Evolutionary conservation across 2,888 invertebrate species (phyloP).

Genomic region (Galerucella calmariensis): DNA sequence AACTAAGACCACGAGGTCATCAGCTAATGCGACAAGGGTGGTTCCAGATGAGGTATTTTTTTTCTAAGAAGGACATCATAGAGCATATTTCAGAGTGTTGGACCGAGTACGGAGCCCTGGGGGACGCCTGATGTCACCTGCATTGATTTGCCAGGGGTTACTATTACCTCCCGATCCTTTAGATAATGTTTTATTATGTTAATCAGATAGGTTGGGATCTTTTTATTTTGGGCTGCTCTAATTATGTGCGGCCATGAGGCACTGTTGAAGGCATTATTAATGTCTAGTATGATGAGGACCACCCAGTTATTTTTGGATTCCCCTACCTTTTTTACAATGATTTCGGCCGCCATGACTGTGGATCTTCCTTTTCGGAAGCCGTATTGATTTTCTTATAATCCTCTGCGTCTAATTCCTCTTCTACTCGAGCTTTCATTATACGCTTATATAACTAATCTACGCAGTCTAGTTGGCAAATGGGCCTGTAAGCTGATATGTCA

Average conservation of each 20-base stretch:
- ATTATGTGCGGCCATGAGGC: background rate
- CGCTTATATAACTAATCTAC: constrained; percentile 9
- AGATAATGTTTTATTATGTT: too few species aligned
- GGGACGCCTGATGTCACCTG: background rate
- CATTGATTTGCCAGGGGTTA: background rate
- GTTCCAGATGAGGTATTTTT: background rate
- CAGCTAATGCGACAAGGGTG: background rate
- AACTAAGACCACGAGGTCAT: background rate
- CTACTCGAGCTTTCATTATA: too few species aligned
- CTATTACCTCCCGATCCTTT: background rate
- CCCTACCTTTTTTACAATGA: too few species aligned
- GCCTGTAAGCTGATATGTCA: constrained; percentile 19
- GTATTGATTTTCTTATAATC: too few species aligned
- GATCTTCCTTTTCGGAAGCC: constrained; percentile 4
- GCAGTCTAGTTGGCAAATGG: constrained; percentile 25
- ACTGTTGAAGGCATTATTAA: constrained; percentile 27
- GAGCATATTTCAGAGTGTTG: background rate
- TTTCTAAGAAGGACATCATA: background rate
- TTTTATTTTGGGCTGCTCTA: background rate
- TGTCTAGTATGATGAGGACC: too few species aligned
- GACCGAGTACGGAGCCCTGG: background rate
- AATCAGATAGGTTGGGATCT: background rate
- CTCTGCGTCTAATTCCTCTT: too few species aligned
- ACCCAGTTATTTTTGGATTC: too few species aligned
- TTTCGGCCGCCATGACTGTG: constrained; percentile 22